Conservation (phyloP, 2,797 vertebrate species). For the Mycteria americana region DNA sequence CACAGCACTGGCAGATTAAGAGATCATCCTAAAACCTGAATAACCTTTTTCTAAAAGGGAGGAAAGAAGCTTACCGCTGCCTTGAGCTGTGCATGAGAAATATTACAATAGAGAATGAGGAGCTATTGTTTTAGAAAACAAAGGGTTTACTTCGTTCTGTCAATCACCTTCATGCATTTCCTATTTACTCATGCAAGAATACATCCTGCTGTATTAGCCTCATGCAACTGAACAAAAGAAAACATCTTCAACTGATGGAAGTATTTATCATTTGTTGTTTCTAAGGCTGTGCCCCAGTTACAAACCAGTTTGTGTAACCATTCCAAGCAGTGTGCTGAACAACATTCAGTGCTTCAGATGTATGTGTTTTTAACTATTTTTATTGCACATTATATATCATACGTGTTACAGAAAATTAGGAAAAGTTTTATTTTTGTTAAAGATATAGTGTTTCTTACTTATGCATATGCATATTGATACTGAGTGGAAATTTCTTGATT, state of each 20-base stretch:
- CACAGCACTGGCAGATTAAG: not conserved
- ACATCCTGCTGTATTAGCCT: not conserved
- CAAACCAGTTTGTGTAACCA: not conserved
- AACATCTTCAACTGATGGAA: not conserved
- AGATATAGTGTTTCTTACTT: not conserved
- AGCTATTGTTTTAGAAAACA: not conserved
- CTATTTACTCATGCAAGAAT: not conserved
- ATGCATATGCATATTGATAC: not conserved
- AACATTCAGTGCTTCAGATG: not conserved
- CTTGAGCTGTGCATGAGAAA: not conserved
- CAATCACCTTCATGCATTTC: not conserved
- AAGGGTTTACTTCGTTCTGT: not conserved
- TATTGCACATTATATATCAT: not conserved
- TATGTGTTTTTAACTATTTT: not conserved
- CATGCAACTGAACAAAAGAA: not conserved
- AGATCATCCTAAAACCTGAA: not conserved
- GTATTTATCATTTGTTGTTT: not conserved
- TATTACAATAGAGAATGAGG: not conserved
- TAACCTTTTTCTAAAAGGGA: not conserved
- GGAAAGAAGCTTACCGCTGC: not conserved
- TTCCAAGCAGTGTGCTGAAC: not conserved
- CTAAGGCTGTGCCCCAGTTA: not conserved
- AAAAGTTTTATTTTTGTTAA: not conserved
- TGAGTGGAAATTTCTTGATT: slow-evolving; percentile 10
- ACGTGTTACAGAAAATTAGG: not conserved